Base-by-base conservation (phyloP, 2,113 vertebrate species). In the Carassius auratus region DNA sequence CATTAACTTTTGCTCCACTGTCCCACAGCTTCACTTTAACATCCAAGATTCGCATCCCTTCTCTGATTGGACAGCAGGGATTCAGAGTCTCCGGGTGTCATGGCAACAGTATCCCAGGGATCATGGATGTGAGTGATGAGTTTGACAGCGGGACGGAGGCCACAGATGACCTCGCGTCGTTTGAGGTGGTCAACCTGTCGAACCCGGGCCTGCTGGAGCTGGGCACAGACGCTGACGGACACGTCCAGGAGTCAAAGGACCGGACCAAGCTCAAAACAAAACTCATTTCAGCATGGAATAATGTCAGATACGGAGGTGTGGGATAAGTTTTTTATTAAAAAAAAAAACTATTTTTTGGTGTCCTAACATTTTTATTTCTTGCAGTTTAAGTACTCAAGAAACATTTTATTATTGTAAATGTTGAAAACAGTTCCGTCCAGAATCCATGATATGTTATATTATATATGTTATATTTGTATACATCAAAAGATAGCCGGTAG, bases 201-300 rank as follows among this genome's bases (percentile, higher is more conserved):
- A 69, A 86, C 83, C 88, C 83, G 30, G 68, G 84, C 69, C 45
- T 84, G 52, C 62, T 84, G 48, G 87, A 84, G 2, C 42, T 12
- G 21, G 5, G 48, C 10, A 45, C 55, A 7, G 21, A 64, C 2
- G 36, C 21, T n/a, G 17, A 52, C 75, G 7, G 23, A 87, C 78
- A 75, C 15, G 61, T 83, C 0, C 89, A 50, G 4, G 94, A 95
- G 62, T 84, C 90, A 0, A 96, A 95, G 81, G 95, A 97, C 79
- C 93, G 93, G 89, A 91, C 95, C 81, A 96, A 93, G 88, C 90
- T 98, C 62, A 96, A 94, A 84, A 92, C 93, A 84, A 96, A 94
- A 88, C 88, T 97, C 62, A 91, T 97, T 73, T 96, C 96, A 0
- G 93, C 90, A 0, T 98, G 97, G 97, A 97, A 97, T 93, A 97